Evolutionary conservation across 2,888 invertebrate species (phyloP).

Genomic region (Dasysyrphus albostriatus): DNA sequence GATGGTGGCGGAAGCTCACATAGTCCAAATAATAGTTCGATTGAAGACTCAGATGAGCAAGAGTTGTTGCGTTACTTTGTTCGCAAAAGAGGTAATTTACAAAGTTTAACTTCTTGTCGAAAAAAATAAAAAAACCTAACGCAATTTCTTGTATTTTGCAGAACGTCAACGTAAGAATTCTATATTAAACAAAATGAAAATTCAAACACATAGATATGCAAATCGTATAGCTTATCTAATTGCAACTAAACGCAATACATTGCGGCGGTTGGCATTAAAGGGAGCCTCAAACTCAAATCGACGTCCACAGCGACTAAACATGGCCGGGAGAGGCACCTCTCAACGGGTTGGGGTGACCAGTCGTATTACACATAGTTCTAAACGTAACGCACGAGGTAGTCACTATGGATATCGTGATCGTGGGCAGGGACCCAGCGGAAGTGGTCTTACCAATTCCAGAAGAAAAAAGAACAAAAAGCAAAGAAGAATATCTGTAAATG

Average conservation of each 20-base stretch:
- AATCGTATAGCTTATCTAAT: slow-evolving; percentile 90
- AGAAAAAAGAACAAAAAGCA: slow-evolving; percentile 77
- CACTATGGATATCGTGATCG: slow-evolving; percentile 64
- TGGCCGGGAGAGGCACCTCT: slow-evolving; percentile 51
- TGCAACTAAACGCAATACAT: slow-evolving; percentile 88
- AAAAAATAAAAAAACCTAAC: background rate
- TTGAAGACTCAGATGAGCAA: slow-evolving; percentile 80
- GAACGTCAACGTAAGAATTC: slow-evolving; percentile 84
- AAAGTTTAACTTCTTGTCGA: background rate
- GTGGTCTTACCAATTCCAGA: slow-evolving; percentile 65
- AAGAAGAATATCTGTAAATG: slow-evolving; percentile 43
- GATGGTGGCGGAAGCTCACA: slow-evolving; percentile 78
- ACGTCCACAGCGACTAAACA: slow-evolving; percentile 77
- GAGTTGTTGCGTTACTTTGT: slow-evolving; percentile 68
- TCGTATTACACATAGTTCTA: slow-evolving; percentile 59
- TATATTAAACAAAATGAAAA: slow-evolving; percentile 81
- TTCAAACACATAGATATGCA: slow-evolving; percentile 84
- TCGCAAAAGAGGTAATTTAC: slow-evolving; percentile 58
- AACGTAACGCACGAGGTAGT: slow-evolving; percentile 55
- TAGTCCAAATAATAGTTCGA: slow-evolving; percentile 78
- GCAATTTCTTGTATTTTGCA: slow-evolving; percentile 74
- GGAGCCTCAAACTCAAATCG: slow-evolving; percentile 81
- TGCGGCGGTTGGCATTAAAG: slow-evolving; percentile 87
- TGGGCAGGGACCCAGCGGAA: slow-evolving; percentile 65
- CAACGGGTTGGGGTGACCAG: slow-evolving; percentile 44